Evolutionary conservation across 2,888 invertebrate species (phyloP), one percentile per base, ranked within the genome.

Genomic region (Tachina fera): DNA sequence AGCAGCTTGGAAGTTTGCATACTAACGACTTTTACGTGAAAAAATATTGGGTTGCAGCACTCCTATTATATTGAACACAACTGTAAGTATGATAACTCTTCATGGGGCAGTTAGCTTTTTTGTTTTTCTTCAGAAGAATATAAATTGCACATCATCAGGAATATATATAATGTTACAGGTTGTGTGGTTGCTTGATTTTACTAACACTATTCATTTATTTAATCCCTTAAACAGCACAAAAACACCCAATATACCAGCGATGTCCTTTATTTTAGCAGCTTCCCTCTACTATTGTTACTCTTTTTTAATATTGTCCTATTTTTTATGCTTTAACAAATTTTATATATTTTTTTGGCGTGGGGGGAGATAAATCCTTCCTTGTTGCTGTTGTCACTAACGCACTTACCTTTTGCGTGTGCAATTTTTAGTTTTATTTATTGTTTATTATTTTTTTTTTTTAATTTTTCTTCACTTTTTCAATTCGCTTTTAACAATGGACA

Each of bases 401-500:
- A 86, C 83, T 79, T 86, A 86, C 86, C 86, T 86, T 77, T 77
- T 76, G 86, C 86, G 79, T 83, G 75, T 56, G 79, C 78, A 53
- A 71, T 61, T 81, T 74, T 77, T 78, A 60, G 78, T 71, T 83
- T 72, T 56, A 63, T 71, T 58, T 56, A 65, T 65, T 47, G 47
- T 71, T 72, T 47, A 31, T 31, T 31, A 3, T 31, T 65, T 72
- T n/a, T 10, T 31, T 31, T 31, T 65, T 72, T n/a, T 10, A 19
- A 43, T 71, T 39, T 31, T 16, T 47, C n/a, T 58, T 16, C 41
- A 16, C 19, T 63, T 72, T 67, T 49, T 16, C 47, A 65, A 31
- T 71, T 71, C 58, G 16, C 9, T 58, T 67, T 67, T 68, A 74
- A 81, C 67, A 74, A 60, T 74, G 11, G 67, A 67, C 41, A 5